Base-by-base conservation (phyloP, 2,797 vertebrate species). In the Austrolebias charrua region DNA sequence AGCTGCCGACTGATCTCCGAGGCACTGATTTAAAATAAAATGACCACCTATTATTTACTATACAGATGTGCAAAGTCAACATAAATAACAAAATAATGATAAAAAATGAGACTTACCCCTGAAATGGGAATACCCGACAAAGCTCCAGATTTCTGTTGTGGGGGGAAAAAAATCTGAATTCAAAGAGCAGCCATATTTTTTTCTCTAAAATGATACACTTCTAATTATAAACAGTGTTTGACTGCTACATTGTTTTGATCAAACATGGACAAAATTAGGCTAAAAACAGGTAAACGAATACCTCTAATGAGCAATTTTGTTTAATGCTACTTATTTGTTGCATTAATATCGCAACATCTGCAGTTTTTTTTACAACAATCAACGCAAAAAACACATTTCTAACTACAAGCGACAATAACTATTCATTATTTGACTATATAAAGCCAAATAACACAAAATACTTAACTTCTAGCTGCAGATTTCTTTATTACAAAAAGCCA, bases 1-100 rank as follows among this genome's bases (percentile, higher is more conserved):
- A 2, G 98, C 98, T 65, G 98, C 97, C n/a, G 95, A 97, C 69
- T 99, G 97, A 86, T 99, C 98, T 55, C 98, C 98, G 19, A 99
- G 92, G 89, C 97, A 99, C 98, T 99, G 86, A n/a, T 35, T 45
- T 10, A 0, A 7, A 31, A 45, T 0, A 14, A 18, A n/a, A 35
- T 5, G 12, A 12, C 4, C 38, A 40, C 38, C 13, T 38, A 11
- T 38, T 40, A 40, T 40, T 40, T 40, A 40, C 14, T 5, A 1
- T 0, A 1, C 43, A 9, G n/a, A 15, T 20, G n/a, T 0, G 16
- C 0, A 31, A 24, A 4, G 2, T 0, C 15, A 1, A 55, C 14
- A 45, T 19, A 12, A 4, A 4, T 4, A 47, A 42, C 0, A 16
- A 20, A 2, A 7, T 16, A 5, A 2, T 44, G 24, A 20, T 0